Evolutionary conservation across 92 coral and sea anemone genomes (phyloP).

Genomic region (Bergia sp.): DNA sequence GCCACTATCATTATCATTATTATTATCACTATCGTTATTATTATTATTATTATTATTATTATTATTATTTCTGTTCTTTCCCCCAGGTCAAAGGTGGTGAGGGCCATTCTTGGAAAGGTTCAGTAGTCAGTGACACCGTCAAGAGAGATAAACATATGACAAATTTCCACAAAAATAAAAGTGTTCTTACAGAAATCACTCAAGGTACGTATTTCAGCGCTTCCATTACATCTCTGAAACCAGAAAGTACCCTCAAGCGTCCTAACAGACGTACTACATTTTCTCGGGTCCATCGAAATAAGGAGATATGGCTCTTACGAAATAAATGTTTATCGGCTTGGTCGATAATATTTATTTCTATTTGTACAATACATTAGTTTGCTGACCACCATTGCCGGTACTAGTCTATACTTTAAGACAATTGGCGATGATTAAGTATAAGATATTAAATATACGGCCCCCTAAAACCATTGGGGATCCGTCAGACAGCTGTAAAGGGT

Average conservation of each 20-base stretch:
- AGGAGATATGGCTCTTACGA: no score
- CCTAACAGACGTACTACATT: no score
- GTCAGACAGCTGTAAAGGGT: no score
- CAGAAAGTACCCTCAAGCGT: background rate
- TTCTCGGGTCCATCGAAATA: no score
- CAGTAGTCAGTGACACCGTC: slow-evolving; percentile 75
- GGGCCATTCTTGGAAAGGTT: slow-evolving; percentile 78
- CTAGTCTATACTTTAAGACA: no score
- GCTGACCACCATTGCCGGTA: no score
- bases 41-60: background rate
- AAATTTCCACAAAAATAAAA: background rate
- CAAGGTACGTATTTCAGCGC: background rate
- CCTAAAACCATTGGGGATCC: no score
- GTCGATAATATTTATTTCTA: no score
- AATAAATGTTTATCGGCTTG: no score
- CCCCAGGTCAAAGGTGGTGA: slow-evolving; percentile 55
- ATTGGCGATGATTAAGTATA: no score
- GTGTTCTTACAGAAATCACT: background rate
- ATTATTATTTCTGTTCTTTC: background rate
- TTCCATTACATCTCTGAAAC: background rate
- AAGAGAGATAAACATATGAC: slow-evolving; percentile 6
- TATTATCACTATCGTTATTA: background rate
- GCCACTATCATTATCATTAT: background rate
- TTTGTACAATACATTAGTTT: no score
- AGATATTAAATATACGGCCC: no score